Evolutionary conservation across 2,113 vertebrate genomes (phyloP).

Genomic region (Calidris pugnax): DNA sequence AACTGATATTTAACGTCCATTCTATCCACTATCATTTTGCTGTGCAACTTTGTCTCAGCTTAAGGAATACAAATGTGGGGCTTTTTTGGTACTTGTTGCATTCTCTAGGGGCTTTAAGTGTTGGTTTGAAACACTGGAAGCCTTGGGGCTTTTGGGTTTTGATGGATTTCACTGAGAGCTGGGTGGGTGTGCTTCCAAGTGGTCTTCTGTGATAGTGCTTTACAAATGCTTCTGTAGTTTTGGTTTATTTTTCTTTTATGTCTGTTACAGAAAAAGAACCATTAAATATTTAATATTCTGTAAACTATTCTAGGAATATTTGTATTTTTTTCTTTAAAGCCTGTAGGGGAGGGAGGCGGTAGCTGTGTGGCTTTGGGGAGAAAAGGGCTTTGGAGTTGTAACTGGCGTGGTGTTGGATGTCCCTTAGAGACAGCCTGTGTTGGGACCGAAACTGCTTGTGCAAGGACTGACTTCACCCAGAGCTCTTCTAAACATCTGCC

Average conservation of each 20-base stretch:
- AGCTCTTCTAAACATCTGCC: no score
- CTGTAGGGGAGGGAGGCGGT: background rate
- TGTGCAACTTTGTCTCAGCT: background rate
- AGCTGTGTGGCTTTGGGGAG: background rate
- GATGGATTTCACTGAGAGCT: background rate
- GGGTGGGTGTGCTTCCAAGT: background rate
- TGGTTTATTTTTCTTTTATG: background rate
- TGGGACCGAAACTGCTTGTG: no score
- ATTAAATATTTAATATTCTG: background rate
- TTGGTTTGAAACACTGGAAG: background rate
- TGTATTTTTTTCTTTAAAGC: background rate
- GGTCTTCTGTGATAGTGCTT: background rate
- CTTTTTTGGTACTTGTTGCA: background rate
- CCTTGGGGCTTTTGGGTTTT: background rate
- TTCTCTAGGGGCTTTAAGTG: background rate
- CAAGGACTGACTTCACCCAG: background rate
- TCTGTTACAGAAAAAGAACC: background rate
- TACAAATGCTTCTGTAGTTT: accelerated
- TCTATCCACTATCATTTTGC: accelerated
- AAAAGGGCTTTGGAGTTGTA: background rate
- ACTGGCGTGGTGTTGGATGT: background rate
- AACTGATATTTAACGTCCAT: background rate
- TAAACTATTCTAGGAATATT: background rate
- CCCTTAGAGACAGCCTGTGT: background rate
- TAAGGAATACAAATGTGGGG: background rate